Evolutionary conservation across 2,113 vertebrate species (phyloP).

Genomic region (Vicugna pacos): DNA sequence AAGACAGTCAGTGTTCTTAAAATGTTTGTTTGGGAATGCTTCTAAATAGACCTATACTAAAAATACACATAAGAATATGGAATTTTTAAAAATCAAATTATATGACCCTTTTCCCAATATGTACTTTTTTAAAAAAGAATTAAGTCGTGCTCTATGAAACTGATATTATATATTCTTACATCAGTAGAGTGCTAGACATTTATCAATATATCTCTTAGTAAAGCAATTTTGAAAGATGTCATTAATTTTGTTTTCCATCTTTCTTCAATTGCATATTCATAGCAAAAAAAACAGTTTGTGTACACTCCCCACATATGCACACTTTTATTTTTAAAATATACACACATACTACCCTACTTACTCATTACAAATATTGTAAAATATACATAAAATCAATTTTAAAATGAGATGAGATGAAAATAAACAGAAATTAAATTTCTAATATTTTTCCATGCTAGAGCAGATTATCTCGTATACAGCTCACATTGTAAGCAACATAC

Average conservation of each 20-base stretch:
- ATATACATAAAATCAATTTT: not conserved
- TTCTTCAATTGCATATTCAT: not conserved
- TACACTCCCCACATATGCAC: not conserved
- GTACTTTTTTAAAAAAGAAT: constrained; percentile 5
- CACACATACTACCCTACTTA: not conserved
- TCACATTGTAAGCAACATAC: not conserved
- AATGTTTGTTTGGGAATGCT: not conserved
- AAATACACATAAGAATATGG: not conserved
- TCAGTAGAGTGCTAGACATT: not conserved
- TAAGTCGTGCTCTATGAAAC: not conserved
- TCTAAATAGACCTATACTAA: not conserved
- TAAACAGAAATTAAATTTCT: not conserved
- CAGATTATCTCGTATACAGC: not conserved
- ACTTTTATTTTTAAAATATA: not conserved
- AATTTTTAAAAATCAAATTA: not conserved
- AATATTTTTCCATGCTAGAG: not conserved
- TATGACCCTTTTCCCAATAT: not conserved
- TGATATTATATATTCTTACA: not conserved
- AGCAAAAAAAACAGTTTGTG: not conserved
- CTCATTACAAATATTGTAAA: not conserved
- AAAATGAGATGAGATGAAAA: not conserved
- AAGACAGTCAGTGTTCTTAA: not conserved
- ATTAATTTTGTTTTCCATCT: not conserved
- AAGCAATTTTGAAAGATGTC: not conserved
- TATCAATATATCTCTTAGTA: not conserved